Evolutionary conservation across 2,797 vertebrate species (phyloP).

Genomic region (Spondyliosoma cantharus): DNA sequence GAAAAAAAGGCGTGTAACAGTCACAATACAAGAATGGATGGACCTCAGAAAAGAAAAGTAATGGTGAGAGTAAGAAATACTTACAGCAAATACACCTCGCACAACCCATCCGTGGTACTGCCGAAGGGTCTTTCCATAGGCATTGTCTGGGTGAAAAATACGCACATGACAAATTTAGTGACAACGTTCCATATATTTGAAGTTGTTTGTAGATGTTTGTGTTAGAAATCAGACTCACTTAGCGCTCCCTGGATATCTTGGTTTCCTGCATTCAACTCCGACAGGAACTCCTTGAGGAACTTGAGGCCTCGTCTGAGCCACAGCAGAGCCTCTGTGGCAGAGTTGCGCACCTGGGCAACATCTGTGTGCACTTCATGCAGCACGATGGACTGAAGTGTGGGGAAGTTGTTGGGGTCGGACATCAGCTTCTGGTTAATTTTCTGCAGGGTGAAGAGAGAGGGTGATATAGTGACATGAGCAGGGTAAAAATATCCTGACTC

Average conservation of each 20-base stretch:
- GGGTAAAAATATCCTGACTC: not conserved
- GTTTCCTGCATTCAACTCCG: conserved; percentile 90
- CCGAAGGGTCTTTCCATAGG: conserved; percentile 94
- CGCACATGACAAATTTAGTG: not conserved
- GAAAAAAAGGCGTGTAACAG: not conserved
- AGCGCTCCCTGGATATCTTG: conserved; percentile 94
- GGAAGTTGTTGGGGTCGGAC: conserved; percentile 89
- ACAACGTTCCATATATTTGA: not conserved
- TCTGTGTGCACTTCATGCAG: conserved; percentile 89
- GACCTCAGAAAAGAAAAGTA: not conserved
- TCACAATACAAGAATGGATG: not conserved
- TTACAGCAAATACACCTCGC: conserved; percentile 96
- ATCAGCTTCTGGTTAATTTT: conserved; percentile 97
- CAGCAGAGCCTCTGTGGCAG: conserved; percentile 95
- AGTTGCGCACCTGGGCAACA: conserved; percentile 92
- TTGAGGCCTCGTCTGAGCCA: conserved; percentile 97
- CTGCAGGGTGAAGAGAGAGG: conserved; percentile 70
- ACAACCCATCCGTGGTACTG: conserved; percentile 99
- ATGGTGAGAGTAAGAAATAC: conserved; percentile 65
- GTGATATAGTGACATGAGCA: not conserved
- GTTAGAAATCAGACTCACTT: conserved; percentile 84
- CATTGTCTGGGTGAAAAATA: conserved; percentile 85
- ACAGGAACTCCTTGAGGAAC: conserved; percentile 97
- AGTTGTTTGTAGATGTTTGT: not conserved
- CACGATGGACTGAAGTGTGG: conserved; percentile 96